Evolutionary conservation across 2,888 invertebrate species (phyloP).

Genomic region (Lepidonotus clava): DNA sequence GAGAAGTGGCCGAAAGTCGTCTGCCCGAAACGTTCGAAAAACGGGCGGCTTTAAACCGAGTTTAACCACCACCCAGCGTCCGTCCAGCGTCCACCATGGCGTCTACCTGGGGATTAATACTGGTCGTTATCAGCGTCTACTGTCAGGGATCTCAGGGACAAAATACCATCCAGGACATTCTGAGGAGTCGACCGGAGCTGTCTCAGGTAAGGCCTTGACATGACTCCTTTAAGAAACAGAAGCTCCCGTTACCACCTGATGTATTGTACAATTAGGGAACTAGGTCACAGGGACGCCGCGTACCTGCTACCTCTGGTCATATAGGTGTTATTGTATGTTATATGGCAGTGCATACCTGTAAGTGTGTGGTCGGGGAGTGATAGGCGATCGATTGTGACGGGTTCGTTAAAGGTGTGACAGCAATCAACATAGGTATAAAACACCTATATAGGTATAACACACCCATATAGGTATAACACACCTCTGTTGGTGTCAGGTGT

Average conservation of each 20-base stretch:
- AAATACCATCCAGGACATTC: neutral
- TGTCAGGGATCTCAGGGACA: neutral
- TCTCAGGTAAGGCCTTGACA: neutral
- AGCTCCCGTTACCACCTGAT: neutral
- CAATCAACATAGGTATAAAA: too few relatives aligned
- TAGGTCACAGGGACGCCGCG: too few relatives aligned
- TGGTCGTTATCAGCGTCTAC: neutral
- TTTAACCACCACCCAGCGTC: neutral
- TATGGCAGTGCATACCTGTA: neutral
- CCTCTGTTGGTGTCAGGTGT: too few relatives aligned
- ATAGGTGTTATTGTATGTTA: neutral
- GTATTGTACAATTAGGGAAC: slow-evolving; percentile 1
- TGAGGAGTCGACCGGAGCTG: neutral
- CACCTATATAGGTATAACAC: too few relatives aligned
- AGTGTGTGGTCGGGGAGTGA: too few relatives aligned
- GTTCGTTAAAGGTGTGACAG: too few relatives aligned
- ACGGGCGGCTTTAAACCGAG: neutral
- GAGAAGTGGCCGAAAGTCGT: neutral
- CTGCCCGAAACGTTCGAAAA: slow-evolving; percentile 12
- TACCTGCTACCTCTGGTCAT: too few relatives aligned
- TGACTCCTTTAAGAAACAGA: neutral
- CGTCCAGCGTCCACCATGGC: neutral
- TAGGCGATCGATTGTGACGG: too few relatives aligned
- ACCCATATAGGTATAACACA: too few relatives aligned
- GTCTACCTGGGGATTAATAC: too few relatives aligned